Base-by-base conservation (phyloP, 1,140 invertebrate species). In the Drosophila yakuba region DNA sequence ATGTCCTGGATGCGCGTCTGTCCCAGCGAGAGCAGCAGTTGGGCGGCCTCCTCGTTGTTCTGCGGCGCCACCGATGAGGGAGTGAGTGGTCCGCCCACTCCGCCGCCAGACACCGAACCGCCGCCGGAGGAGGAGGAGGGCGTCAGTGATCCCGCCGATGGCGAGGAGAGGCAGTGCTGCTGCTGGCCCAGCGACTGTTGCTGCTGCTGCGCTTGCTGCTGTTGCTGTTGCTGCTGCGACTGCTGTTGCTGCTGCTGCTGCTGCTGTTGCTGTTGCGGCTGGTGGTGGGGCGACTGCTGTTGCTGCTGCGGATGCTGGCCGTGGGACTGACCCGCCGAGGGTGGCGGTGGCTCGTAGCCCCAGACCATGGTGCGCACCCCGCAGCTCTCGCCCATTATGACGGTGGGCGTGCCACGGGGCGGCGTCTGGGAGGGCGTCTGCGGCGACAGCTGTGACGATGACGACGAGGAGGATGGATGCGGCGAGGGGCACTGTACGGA, bases 331-430 rank as follows among this genome's bases (percentile, higher is more conserved):
- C 57, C 55, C n/a, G 75, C 67, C 11, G 83, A 28, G 0, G 90
- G 81, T 7, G 85, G 74, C 11, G 78, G 94, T 2, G 91, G 90
- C 61, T 92, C 92, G 28, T 92, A 92, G 12, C 92, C 91, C 97
- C 97, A 98, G 64, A 98, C 96, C 97, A 98, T 98, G 39, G 97
- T 98, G 52, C 97, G 93, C 0, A 98, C 97, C 12, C 97, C 97
- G 38, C 97, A 97, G 4, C 96, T 96, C 91, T 98, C 97, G 28
- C 97, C 97, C 96, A 97, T 97, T 62, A 97, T 96, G 61, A 97
- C 97, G 10, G 96, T 96, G 6, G 97, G 97, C n/a, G 96, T 96
- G 66, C 96, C 95, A 75, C 96, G 92, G 80, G 94, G 94, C 45
- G 95, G 93, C 52, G 93, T 94, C 64, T 94, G 94, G 73, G 95